These are phyloP conservation scores for Bombus pascuorum DNA, from an alignment of 1,140 invertebrate genomes.

Conservation along the genomic window DNA sequence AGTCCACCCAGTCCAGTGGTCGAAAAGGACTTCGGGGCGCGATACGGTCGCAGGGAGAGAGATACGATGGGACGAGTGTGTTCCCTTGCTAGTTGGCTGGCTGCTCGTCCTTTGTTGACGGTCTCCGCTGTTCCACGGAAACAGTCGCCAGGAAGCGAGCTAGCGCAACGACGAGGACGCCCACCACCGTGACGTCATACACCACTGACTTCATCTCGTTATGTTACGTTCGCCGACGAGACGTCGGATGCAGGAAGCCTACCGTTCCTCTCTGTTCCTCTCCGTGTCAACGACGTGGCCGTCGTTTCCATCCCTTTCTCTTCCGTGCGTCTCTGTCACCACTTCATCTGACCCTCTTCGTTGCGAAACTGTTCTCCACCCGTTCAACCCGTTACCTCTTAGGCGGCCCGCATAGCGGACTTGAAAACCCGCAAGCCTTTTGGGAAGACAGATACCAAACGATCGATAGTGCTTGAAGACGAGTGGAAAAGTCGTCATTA, in stretches of 20 bases:
- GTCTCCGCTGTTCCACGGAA: conserved; percentile 76
- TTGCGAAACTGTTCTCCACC: conserved; percentile 34
- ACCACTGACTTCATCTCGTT: conserved; percentile 81
- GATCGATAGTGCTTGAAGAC: conserved; percentile 58
- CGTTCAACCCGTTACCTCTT: conserved; percentile 70
- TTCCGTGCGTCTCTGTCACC: conserved; percentile 6
- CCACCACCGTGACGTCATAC: conserved; percentile 81
- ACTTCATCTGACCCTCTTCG: conserved; percentile 42
- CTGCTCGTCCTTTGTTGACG: conserved; percentile 78
- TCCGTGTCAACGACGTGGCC: conserved; percentile 60
- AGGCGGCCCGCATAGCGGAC: conserved; percentile 70
- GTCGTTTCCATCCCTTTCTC: conserved; percentile 41
- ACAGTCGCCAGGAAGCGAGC: conserved; percentile 80
- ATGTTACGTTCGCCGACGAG: conserved; percentile 78
- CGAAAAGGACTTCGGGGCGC: conserved; percentile 40
- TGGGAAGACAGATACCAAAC: conserved; percentile 59
- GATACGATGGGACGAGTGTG: conserved; percentile 70
- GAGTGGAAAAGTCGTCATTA: not conserved
- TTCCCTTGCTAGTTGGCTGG: conserved; percentile 71
- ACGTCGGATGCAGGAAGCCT: conserved; percentile 80
- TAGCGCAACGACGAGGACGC: conserved; percentile 77
- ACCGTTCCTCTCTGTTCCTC: conserved; percentile 69
- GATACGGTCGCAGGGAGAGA: conserved; percentile 61
- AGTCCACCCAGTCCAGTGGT: conserved; percentile 8
- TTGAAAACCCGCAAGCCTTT: conserved; percentile 66